A percentile compares a stretch with the other conserved stretches of the same genome.
These are phyloP conservation scores for Phasianus colchicus DNA, from an alignment of 2,113 vertebrate genomes.

Conservation along the genomic window DNA sequence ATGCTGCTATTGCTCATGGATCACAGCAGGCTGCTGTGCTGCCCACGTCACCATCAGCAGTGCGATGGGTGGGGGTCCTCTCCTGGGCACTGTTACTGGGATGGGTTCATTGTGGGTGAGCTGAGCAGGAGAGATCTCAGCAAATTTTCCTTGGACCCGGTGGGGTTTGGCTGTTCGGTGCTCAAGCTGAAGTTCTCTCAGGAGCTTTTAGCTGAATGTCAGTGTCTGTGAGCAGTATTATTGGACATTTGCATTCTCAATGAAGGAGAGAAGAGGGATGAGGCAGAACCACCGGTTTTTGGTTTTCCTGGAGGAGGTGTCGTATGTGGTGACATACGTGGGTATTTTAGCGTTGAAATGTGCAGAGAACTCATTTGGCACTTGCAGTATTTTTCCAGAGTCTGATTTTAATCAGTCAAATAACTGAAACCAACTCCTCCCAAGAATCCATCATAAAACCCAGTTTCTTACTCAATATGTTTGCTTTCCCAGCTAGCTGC, in stretches of 20 bases:
- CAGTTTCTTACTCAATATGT: conserved; percentile 53
- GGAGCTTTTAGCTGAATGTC: neutral
- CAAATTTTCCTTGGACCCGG: neutral
- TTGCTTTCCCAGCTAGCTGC: conserved; percentile 49
- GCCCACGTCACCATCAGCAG: neutral
- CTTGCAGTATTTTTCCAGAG: conserved; percentile 27
- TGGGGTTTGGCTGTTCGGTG: neutral
- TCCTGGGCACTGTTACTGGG: neutral
- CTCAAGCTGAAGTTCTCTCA: neutral
- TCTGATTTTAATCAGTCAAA: conserved; percentile 61
- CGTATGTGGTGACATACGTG: conserved; percentile 1
- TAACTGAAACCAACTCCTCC: conserved; percentile 63
- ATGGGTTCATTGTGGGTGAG: neutral
- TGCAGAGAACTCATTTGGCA: conserved; percentile 34
- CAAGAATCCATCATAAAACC: conserved; percentile 41
- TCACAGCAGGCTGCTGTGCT: neutral
- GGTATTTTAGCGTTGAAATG: conserved; percentile 17
- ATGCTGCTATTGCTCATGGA: neutral
- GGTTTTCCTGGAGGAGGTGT: neutral
- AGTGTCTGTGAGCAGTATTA: neutral
- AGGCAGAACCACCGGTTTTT: neutral
- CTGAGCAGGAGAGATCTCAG: neutral
- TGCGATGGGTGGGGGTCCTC: neutral
- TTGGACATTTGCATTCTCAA: neutral
- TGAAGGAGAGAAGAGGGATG: neutral